Percentiles rank a stretch among this genome's conserved stretches.
These are phyloP conservation scores for Larimichthys polyactis DNA, from an alignment of 2,113 vertebrate genomes.

Conservation along the genomic window DNA sequence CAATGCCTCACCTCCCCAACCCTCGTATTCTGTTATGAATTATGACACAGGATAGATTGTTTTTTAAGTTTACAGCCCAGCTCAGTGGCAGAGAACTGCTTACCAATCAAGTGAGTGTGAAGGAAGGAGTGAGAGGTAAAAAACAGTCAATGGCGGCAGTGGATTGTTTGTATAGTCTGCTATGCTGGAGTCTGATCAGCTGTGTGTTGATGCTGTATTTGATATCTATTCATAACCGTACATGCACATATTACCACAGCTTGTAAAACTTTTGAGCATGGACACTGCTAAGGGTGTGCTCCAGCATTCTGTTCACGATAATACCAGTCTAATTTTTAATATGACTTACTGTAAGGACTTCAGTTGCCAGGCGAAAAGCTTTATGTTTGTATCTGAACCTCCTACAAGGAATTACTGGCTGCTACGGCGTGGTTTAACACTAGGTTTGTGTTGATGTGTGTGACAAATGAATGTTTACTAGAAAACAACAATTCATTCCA, in stretches of 20 bases:
- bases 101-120: slow-evolving; percentile 58
- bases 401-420: too few relatives aligned
- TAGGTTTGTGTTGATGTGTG: too few relatives aligned
- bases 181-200: not conserved
- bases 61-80: slow-evolving; percentile 75
- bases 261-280: not conserved
- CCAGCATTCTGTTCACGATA: too few relatives aligned
- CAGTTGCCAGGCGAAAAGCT: too few relatives aligned
- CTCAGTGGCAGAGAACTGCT: slow-evolving; percentile 63
- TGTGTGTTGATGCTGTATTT: not conserved
- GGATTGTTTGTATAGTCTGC: slow-evolving; percentile 27
- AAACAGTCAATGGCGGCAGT: slow-evolving; percentile 14
- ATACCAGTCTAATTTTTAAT: too few relatives aligned
- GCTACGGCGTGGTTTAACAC: too few relatives aligned
- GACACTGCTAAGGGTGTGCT: too few relatives aligned
- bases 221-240: not conserved
- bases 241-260: not conserved
- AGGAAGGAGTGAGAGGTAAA: slow-evolving; percentile 26
- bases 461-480: too few relatives aligned
- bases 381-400: too few relatives aligned
- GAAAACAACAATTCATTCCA: not conserved
- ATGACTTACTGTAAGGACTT: too few relatives aligned
- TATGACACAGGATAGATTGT: slow-evolving; percentile 72
- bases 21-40: slow-evolving; percentile 71
- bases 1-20: slow-evolving; percentile 40